These are phyloP conservation scores for Picathartes gymnocephalus DNA, from an alignment of 2,113 vertebrate species.

Conservation along the genomic window DNA sequence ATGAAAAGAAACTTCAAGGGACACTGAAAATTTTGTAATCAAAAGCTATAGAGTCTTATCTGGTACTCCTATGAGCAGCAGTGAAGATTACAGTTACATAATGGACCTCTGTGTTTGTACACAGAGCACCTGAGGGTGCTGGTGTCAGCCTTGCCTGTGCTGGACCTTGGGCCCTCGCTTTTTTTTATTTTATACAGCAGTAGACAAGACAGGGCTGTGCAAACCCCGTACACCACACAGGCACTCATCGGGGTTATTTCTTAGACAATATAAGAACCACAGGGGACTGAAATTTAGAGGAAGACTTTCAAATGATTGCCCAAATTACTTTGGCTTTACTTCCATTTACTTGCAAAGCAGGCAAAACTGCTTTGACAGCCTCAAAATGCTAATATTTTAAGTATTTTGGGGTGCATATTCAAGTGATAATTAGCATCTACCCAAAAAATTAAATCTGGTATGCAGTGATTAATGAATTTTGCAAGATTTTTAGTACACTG, in stretches of 20 bases:
- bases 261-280: not conserved
- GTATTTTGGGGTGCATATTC: not conserved
- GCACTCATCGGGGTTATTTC: not conserved
- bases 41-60: not conserved
- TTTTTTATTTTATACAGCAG: not conserved
- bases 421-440: not conserved
- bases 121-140: not conserved
- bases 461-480: not conserved
- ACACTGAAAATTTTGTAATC: not conserved
- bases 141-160: not conserved
- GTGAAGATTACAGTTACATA: not conserved
- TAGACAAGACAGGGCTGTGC: not conserved
- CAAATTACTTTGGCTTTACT: not conserved
- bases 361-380: not conserved
- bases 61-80: not conserved
- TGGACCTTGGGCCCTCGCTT: not conserved
- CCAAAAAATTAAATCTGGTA: not conserved
- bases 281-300: not conserved
- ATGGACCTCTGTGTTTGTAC: not conserved
- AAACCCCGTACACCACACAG: not conserved
- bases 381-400: not conserved
- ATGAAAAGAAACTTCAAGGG: not conserved
- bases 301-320: not conserved
- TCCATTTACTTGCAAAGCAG: not conserved
- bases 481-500: not conserved